Evolutionary conservation across 2,888 invertebrate species (phyloP).

Genomic region (Nebria brevicollis): DNA sequence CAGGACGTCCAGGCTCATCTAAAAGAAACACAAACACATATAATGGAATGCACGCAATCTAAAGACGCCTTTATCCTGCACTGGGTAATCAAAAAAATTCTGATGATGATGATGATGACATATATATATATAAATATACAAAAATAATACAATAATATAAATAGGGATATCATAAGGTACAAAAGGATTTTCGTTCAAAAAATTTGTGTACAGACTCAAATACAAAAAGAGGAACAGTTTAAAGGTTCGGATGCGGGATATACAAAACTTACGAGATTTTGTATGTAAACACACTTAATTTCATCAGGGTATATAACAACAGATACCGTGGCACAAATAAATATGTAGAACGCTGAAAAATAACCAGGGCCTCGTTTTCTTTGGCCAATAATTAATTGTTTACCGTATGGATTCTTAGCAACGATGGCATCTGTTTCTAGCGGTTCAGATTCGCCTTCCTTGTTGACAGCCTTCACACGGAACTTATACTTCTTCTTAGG

Average conservation of each 20-base stretch:
- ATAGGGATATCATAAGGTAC: constrained; percentile 9
- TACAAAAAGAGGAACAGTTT: constrained; percentile 12
- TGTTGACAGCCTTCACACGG: constrained; percentile 96
- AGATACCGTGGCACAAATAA: constrained; percentile 27
- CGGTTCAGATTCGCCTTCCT: constrained; percentile 97
- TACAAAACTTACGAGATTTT: constrained; percentile 3
- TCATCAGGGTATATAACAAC: constrained; percentile 19
- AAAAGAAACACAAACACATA: constrained; percentile 49
- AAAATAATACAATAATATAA: constrained; percentile 38
- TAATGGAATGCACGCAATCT: constrained; percentile 33
- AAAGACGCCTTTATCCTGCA: constrained; percentile 27
- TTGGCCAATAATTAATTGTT: constrained; percentile 49
- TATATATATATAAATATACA: constrained; percentile 8
- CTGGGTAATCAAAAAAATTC: constrained; percentile 30
- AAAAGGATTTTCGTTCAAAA: constrained; percentile 16
- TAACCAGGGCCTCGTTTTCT: constrained; percentile 37
- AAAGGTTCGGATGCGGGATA: neutral
- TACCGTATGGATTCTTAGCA: constrained; percentile 97
- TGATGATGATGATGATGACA: constrained; percentile 33
- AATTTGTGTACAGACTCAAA: constrained; percentile 9
- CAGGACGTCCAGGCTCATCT: constrained; percentile 91
- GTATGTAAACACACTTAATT: constrained; percentile 32
- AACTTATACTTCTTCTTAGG: constrained; percentile 98
- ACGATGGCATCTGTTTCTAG: constrained; percentile 88
- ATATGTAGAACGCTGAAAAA: constrained; percentile 34